phyloP scores from a whole-genome alignment of 2,797 vertebrate species.

The Poeciliopsis gracilis region DNA sequence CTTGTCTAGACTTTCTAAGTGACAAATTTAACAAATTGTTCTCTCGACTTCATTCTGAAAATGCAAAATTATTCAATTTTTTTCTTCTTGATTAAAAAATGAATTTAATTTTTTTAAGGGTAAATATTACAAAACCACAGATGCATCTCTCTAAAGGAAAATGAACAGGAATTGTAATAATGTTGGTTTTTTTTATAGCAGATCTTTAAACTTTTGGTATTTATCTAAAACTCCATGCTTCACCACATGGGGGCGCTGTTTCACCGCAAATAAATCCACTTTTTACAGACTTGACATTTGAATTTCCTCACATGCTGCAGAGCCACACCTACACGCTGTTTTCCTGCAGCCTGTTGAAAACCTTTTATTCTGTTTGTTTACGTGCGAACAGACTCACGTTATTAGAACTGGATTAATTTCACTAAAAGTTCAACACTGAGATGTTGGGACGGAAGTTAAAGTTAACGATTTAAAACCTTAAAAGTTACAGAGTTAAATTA shows the following conservation, averaged over 20 bases:
- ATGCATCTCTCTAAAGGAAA: background rate
- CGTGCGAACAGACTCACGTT: background rate
- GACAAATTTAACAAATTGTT: too few relatives aligned
- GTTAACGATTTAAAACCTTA: too few relatives aligned
- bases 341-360: background rate
- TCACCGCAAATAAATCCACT: slow-evolving; percentile 3
- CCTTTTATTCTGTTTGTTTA: background rate
- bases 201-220: background rate
- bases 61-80: too few relatives aligned
- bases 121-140: too few relatives aligned
- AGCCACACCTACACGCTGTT: slow-evolving; percentile 47
- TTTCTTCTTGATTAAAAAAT: too few relatives aligned
- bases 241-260: slow-evolving; percentile 61
- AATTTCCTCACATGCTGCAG: slow-evolving; percentile 1
- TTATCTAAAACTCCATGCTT: background rate
- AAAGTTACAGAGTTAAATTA: too few relatives aligned
- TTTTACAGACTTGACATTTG: background rate
- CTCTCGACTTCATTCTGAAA: too few relatives aligned
- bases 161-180: too few relatives aligned
- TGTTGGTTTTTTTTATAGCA: background rate
- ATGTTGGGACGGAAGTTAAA: too few relatives aligned
- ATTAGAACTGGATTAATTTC: background rate
- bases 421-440: background rate
- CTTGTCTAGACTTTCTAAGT: too few relatives aligned
- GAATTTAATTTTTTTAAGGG: too few relatives aligned